These are phyloP conservation scores for Augiades crinisus DNA, from an alignment of 2,888 invertebrate genomes.

Conservation along the genomic window DNA sequence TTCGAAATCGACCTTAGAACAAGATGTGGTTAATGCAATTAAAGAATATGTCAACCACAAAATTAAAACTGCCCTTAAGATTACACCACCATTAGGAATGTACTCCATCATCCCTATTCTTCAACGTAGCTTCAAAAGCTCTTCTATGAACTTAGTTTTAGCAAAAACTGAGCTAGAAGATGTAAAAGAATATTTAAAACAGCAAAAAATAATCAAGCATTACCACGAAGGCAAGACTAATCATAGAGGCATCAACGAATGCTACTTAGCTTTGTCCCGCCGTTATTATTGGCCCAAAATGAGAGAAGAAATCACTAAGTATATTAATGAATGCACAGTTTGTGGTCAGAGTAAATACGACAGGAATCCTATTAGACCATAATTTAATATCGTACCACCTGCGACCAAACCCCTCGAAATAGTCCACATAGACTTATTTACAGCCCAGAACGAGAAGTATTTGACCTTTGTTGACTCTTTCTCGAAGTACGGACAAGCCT, in stretches of 20 bases:
- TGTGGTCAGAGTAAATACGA: too few relatives aligned
- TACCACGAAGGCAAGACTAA: conserved; percentile 5
- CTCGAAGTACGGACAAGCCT: conserved; percentile 30
- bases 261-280: background rate
- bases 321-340: too few relatives aligned
- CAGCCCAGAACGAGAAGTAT: too few relatives aligned
- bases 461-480: conserved; percentile 26
- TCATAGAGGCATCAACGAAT: background rate
- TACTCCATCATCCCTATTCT: conserved; percentile 16
- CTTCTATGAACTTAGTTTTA: conserved; percentile 32
- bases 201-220: conserved; percentile 34
- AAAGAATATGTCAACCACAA: conserved; percentile 37
- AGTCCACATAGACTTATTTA: too few relatives aligned
- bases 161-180: conserved; percentile 33
- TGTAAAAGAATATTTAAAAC: conserved; percentile 31
- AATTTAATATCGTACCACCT: too few relatives aligned
- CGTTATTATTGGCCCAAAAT: background rate
- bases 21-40: conserved; percentile 32
- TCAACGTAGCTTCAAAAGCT: conserved; percentile 32
- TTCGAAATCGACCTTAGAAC: conserved; percentile 22
- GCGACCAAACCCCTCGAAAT: too few relatives aligned
- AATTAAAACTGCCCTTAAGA: conserved; percentile 6
- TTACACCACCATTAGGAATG: conserved; percentile 26
- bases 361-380: too few relatives aligned
- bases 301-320: too few relatives aligned